Conservation (phyloP, 30 jellyfish, hydroid and myxozoan species). For the Sanderia malayensis region DNA sequence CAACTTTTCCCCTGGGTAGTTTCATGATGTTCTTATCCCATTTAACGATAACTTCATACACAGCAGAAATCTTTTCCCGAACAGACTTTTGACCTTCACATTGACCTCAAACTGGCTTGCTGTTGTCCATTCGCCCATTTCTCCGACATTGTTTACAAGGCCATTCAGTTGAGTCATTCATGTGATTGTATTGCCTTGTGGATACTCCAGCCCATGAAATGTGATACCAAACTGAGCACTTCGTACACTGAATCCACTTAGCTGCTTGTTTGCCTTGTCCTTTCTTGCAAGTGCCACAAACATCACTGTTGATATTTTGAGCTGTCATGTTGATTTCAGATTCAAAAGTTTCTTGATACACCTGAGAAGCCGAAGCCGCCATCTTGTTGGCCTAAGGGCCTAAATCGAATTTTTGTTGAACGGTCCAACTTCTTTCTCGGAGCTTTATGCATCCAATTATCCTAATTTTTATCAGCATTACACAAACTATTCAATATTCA, state of each 20-base stretch:
- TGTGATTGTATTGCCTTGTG: background rate
- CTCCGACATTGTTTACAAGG: slow-evolving; percentile 4
- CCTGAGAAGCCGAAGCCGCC: slow-evolving; percentile 9
- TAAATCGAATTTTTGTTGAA: background rate
- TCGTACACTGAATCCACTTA: slow-evolving; percentile 1
- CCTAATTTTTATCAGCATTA: too few relatives aligned
- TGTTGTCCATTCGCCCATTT: background rate
- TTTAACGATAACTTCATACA: background rate
- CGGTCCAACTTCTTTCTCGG: background rate
- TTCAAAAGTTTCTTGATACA: background rate
- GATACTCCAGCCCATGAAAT: background rate
- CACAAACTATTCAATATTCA: too few relatives aligned
- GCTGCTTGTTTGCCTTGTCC: slow-evolving; percentile 5
- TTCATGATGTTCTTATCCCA: background rate
- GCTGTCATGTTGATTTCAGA: slow-evolving; percentile 1
- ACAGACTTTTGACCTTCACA: slow-evolving; percentile 1
- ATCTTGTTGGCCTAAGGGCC: slow-evolving; percentile 6
- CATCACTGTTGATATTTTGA: background rate
- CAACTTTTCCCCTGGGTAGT: slow-evolving; percentile 1
- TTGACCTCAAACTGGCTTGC: background rate
- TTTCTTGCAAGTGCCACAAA: background rate
- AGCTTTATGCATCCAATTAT: too few relatives aligned
- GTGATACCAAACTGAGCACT: too few relatives aligned
- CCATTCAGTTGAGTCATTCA: background rate
- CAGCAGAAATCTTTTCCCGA: background rate